Conservation (phyloP, 2,113 vertebrate species). For the Microtus oregoni region DNA sequence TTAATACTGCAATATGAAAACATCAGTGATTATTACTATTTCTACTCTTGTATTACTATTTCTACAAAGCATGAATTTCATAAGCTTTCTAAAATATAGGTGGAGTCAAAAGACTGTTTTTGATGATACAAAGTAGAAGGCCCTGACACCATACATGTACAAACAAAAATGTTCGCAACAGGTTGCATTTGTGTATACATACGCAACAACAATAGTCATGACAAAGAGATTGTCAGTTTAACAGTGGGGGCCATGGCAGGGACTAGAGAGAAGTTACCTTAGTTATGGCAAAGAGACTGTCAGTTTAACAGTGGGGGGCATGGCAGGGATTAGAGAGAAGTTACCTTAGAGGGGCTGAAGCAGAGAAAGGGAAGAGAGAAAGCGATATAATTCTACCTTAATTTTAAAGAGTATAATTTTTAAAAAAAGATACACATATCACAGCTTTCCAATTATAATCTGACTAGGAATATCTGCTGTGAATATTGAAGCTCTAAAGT, state of each 20-base stretch:
- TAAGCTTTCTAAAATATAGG: neutral
- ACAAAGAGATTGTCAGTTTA: neutral
- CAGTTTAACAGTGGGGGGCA: neutral
- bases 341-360: neutral
- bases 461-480: neutral
- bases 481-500: conserved; percentile 29
- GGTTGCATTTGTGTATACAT: neutral
- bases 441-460: neutral
- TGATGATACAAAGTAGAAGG: neutral
- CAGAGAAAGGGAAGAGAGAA: neutral
- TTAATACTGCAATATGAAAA: neutral
- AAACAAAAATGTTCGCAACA: neutral
- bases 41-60: neutral
- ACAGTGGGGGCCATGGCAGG: neutral
- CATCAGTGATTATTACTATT: neutral
- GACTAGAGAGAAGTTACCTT: neutral
- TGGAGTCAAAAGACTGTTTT: neutral
- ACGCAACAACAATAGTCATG: neutral
- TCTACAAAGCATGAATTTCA: conserved; percentile 6
- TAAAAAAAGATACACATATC: neutral
- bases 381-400: neutral
- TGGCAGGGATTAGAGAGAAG: neutral
- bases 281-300: neutral
- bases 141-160: no score
- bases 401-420: neutral